Conservation (phyloP, 2,888 invertebrate genomes). For the Odontocerum albicorne region DNA sequence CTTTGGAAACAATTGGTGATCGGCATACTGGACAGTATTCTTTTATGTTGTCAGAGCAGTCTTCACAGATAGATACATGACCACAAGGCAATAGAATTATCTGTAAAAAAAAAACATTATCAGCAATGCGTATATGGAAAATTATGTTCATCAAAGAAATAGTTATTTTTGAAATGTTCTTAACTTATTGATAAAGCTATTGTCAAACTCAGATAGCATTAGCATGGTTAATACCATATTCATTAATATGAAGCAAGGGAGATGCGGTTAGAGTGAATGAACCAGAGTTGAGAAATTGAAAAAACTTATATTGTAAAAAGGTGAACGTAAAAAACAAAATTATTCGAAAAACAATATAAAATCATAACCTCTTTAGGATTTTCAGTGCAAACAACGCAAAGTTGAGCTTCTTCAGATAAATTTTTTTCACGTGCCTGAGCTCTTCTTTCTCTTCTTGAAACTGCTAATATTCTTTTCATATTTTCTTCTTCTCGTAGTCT, state of each 20-base stretch:
- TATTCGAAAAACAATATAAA: no score
- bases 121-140: no score
- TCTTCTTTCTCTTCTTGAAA: conserved; percentile 66
- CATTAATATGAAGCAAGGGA: no score
- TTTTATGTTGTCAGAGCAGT: conserved; percentile 74
- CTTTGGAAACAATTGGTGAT: conserved; percentile 65
- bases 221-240: no score
- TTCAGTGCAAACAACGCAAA: conserved; percentile 83
- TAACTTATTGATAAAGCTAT: no score
- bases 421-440: conserved; percentile 65
- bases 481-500: conserved; percentile 60
- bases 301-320: no score
- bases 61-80: conserved; percentile 87
- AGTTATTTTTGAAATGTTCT: no score
- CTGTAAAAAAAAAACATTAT: conserved; percentile 51
- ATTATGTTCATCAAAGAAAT: no score
- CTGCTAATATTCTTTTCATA: conserved; percentile 64
- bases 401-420: conserved; percentile 61
- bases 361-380: conserved; percentile 75
- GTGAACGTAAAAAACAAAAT: no score
- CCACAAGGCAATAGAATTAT: conserved; percentile 87
- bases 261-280: no score
- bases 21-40: conserved; percentile 81
- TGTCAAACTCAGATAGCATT: no score
- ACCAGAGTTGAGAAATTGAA: no score